phyloP scores from a whole-genome alignment of 2,113 vertebrate species.

The Taxidea taxus region DNA sequence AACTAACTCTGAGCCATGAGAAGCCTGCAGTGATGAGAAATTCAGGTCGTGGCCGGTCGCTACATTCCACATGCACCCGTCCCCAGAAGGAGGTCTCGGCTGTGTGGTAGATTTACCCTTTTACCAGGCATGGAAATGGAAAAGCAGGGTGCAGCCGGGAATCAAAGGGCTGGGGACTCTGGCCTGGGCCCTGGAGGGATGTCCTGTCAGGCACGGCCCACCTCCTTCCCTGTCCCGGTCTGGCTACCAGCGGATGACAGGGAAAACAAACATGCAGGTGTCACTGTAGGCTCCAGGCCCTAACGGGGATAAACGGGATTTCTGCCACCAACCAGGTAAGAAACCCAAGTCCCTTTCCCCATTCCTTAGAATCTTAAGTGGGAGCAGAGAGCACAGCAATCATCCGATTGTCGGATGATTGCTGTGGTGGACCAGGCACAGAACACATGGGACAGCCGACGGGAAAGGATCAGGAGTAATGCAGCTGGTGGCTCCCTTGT shows the following conservation, averaged over 20 bases:
- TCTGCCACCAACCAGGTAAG: background rate
- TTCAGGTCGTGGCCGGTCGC: accelerated
- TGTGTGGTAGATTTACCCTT: accelerated
- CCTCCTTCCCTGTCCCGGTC: background rate
- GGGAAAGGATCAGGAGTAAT: background rate
- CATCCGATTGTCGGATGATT: no score
- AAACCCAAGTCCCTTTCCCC: background rate
- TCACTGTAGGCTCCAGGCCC: background rate
- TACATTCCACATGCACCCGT: background rate
- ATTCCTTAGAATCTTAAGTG: background rate
- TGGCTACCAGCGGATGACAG: accelerated
- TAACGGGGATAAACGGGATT: no score
- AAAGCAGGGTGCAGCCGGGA: background rate
- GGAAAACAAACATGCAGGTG: background rate
- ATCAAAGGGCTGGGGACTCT: accelerated
- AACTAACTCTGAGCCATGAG: background rate
- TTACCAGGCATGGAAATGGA: accelerated
- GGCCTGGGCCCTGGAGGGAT: background rate
- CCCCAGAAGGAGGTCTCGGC: accelerated
- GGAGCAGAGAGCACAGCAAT: background rate
- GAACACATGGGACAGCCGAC: accelerated
- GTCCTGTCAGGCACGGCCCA: background rate
- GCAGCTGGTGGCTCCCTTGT: accelerated
- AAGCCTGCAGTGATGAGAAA: background rate
- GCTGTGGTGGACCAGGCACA: accelerated